A percentile compares a stretch with the other conserved stretches of the same genome.
Conservation (phyloP, 2,113 vertebrate genomes). For the Xenopus tropicalis region UCB_Xtro_10.0 CM004446.2:135241501-135242000, state of each 20-base stretch:
- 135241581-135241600: conserved; percentile 48
- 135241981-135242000: conserved; percentile 13
- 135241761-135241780: too few species aligned
- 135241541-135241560: too few species aligned
- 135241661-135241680: conserved; percentile 53
- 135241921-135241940: not conserved
- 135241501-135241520: too few species aligned
- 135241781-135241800: too few species aligned
- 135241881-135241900: not conserved
- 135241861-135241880: not conserved
- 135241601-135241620: conserved; percentile 63
- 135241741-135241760: conserved; percentile 12
- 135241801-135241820: too few species aligned
- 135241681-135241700: conserved; percentile 57
- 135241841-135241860: too few species aligned
- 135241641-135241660: conserved; percentile 67
- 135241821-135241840: too few species aligned
- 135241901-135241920: not conserved
- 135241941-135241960: not conserved
- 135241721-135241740: conserved; percentile 26
- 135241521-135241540: too few species aligned
- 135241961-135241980: not conserved
- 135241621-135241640: conserved; percentile 68
- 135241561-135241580: too few species aligned
- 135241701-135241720: conserved; percentile 47